These are phyloP conservation scores for Nephrocerus scutellatus DNA, from an alignment of 2,888 invertebrate genomes.

Conservation along the genomic window DNA sequence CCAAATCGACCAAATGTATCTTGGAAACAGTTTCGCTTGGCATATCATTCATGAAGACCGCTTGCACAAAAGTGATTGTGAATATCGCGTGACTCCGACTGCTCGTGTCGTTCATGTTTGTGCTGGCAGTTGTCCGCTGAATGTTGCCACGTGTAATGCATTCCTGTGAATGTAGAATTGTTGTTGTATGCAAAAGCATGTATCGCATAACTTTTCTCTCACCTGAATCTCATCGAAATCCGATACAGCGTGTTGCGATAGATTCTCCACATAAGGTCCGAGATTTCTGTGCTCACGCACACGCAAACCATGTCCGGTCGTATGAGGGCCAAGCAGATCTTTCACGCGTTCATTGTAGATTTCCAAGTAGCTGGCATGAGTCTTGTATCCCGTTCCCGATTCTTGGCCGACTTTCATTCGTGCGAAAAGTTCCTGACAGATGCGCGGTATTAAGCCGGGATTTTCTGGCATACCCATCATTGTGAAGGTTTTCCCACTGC, in stretches of 20 bases:
- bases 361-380: slow-evolving; percentile 80
- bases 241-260: slow-evolving; percentile 77
- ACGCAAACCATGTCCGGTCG: slow-evolving; percentile 61
- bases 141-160: slow-evolving; percentile 74
- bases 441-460: slow-evolving; percentile 78
- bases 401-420: slow-evolving; percentile 76
- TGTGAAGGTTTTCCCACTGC: slow-evolving; percentile 84
- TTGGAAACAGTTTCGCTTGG: slow-evolving; percentile 86
- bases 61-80: slow-evolving; percentile 83
- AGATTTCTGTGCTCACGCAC: slow-evolving; percentile 73
- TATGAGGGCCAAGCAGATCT: slow-evolving; percentile 57
- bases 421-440: slow-evolving; percentile 75
- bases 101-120: slow-evolving; percentile 89
- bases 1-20: slow-evolving; percentile 82
- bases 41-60: slow-evolving; percentile 77
- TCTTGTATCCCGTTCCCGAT: slow-evolving; percentile 74
- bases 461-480: slow-evolving; percentile 80
- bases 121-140: slow-evolving; percentile 78
- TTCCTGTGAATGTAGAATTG: slow-evolving; percentile 52
- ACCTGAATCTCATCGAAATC: slow-evolving; percentile 83
- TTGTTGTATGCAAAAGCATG: too few relatives aligned
- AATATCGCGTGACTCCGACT: slow-evolving; percentile 88
- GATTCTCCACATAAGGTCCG: slow-evolving; percentile 80
- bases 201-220: too few relatives aligned
- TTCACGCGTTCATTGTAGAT: slow-evolving; percentile 80